Evolutionary conservation across 1,140 invertebrate genomes (phyloP).

Genomic region (Cherax destructor): DNA sequence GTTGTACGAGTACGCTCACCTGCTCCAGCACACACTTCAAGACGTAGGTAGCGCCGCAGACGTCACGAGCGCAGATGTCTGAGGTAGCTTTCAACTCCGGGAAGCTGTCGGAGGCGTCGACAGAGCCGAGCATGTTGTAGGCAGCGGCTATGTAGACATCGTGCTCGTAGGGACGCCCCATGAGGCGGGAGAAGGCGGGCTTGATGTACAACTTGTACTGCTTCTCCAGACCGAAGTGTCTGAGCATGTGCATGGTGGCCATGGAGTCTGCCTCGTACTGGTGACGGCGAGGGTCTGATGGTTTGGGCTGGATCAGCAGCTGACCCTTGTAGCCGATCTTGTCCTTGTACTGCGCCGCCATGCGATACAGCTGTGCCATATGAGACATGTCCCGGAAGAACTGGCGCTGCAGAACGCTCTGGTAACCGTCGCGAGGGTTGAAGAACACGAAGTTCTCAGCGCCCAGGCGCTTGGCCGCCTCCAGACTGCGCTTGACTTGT

Average conservation of each 20-base stretch:
- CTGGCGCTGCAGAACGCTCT: conserved; percentile 68
- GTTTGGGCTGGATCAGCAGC: conserved; percentile 70
- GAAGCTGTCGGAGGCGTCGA: conserved; percentile 66
- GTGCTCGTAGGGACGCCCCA: conserved; percentile 63
- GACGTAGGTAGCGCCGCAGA: conserved; percentile 65
- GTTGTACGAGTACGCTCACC: conserved; percentile 20
- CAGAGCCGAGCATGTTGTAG: conserved; percentile 66
- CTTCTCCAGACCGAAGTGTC: conserved; percentile 67
- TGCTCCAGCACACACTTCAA: conserved; percentile 71
- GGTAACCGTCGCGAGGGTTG: conserved; percentile 70
- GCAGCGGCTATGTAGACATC: conserved; percentile 69
- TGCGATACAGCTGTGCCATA: conserved; percentile 70
- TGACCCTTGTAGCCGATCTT: conserved; percentile 71
- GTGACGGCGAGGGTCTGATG: conserved; percentile 63
- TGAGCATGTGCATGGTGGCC: conserved; percentile 61
- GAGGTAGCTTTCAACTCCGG: conserved; percentile 44
- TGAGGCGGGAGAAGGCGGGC: conserved; percentile 57
- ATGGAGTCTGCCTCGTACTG: conserved; percentile 70
- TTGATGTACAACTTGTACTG: conserved; percentile 71
- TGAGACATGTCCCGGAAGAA: conserved; percentile 68
- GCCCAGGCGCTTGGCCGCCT: conserved; percentile 65
- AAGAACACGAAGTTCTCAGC: conserved; percentile 72
- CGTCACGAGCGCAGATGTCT: conserved; percentile 55
- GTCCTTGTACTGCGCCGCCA: conserved; percentile 70
- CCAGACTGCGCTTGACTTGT: conserved; percentile 65